These are phyloP conservation scores for Cordilura impudica DNA, from an alignment of 2,888 invertebrate genomes.

Conservation along the genomic window DNA sequence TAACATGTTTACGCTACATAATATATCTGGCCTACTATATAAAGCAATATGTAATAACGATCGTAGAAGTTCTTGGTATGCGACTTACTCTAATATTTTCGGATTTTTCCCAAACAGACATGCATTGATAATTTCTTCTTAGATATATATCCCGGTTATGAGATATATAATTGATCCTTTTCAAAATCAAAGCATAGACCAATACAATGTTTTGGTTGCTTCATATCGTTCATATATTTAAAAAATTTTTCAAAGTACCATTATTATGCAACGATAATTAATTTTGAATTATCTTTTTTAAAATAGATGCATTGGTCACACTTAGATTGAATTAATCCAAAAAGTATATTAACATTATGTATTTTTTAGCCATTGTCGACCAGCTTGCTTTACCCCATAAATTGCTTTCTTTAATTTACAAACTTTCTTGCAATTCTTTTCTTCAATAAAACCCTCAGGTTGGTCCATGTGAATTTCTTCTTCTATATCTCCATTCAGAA, in stretches of 20 bases:
- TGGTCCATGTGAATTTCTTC: constrained; percentile 38
- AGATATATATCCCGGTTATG: constrained; percentile 26
- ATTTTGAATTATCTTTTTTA: not conserved
- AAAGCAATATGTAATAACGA: constrained; percentile 29
- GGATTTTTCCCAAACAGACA: constrained; percentile 48
- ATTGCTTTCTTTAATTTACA: constrained; percentile 31
- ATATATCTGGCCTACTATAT: constrained; percentile 39
- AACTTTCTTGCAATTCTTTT: not conserved
- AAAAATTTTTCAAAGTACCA: not conserved
- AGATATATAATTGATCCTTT: constrained; percentile 24
- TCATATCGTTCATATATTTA: constrained; percentile 18
- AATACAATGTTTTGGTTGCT: constrained; percentile 27
- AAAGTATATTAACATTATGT: constrained; percentile 4
- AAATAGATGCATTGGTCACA: constrained; percentile 23
- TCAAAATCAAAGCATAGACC: constrained; percentile 23
- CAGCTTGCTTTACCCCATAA: constrained; percentile 30
- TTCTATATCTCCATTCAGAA: constrained; percentile 30
- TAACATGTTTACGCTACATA: constrained; percentile 35
- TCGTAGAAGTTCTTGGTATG: constrained; percentile 47
- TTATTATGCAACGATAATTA: constrained; percentile 25
- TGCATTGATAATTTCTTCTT: constrained; percentile 39
- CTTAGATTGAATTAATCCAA: constrained; percentile 23
- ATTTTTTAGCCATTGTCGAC: constrained; percentile 20
- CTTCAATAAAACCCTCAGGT: constrained; percentile 1
- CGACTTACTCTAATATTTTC: constrained; percentile 15